These are phyloP conservation scores for Ceratina australensis DNA, from an alignment of 1,140 invertebrate genomes.

Conservation along the genomic window DNA sequence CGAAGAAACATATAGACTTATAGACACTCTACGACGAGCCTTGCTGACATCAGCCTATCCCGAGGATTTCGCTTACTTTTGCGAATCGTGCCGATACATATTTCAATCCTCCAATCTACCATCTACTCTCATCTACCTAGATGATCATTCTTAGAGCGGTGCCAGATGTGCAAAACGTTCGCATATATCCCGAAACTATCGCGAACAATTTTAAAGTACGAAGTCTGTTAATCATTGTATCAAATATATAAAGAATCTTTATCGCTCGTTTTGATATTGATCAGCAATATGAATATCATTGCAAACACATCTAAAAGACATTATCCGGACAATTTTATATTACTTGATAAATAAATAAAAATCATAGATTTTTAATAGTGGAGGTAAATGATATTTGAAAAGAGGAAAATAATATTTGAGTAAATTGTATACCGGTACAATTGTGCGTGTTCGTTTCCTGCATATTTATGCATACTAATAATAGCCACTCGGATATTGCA, in stretches of 20 bases:
- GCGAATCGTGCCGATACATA: constrained; percentile 62
- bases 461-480: constrained; percentile 53
- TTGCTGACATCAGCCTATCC: constrained; percentile 62
- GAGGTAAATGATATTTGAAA: too few relatives aligned
- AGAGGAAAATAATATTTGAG: background rate
- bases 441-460: constrained; percentile 45
- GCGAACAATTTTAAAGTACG: background rate
- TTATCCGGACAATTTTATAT: too few relatives aligned
- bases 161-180: constrained; percentile 54
- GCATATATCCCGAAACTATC: constrained; percentile 47
- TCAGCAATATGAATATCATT: too few relatives aligned
- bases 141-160: background rate
- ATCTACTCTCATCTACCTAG: constrained; percentile 14
- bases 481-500: constrained; percentile 53
- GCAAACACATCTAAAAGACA: too few relatives aligned
- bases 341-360: too few relatives aligned
- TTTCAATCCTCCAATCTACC: constrained; percentile 33
- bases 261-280: too few relatives aligned
- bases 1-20: constrained; percentile 20
- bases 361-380: too few relatives aligned
- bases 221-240: too few relatives aligned
- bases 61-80: constrained; percentile 58
- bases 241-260: too few relatives aligned
- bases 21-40: constrained; percentile 26
- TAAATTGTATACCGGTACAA: background rate